Evolutionary conservation across 2,797 vertebrate species (phyloP), one percentile per base, ranked within the genome.

Genomic region (Enteromius treurensis): DNA sequence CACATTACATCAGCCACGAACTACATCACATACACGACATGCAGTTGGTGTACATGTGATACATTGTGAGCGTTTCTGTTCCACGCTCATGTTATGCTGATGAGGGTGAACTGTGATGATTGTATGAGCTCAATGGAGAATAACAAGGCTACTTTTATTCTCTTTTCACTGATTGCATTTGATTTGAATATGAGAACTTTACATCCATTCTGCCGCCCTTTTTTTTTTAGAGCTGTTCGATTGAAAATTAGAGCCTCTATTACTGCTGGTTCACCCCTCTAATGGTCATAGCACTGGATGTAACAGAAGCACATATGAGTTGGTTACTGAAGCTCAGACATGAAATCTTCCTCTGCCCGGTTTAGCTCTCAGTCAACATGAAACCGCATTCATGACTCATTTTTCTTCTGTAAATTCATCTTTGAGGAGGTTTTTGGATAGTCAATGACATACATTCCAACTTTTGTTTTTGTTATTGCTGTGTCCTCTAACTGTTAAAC

Each of bases 151-250:
- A 40, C 71, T 10, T 42, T 51, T 58, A 40, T 47, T 34, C 74
- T 74, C 29, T 26, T 58, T 68, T 76, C 64, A 79, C 74, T 79
- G 69, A 77, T 70, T 62, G 29, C 75, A 69, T 84, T 84, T 79
- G 55, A 45, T 83, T 73, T 82, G 76, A 47, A 77, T 37, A 34
- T 15, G 10, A 49, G 29, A 73, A 62, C 6, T 9, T 58, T 15
- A 60, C 14, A 14, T 64, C 64, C 4, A 32, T 75, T 76, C 47
- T 0, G 34, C 32, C 34, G 37, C 26, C 1, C 26, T 40, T 84
- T 42, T 13, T 42, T 11, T 81, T 13, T 10, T 34, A 55, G 15
- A 53, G 40, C 37, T 11, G 62, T 26, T 49, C 21, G n/a, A 71
- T 29, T 0, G 11, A 3, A 55, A 68, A 58, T 82, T 45, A 11